A percentile compares a stretch with the other conserved stretches of the same genome.
Evolutionary conservation across 2,113 vertebrate species (phyloP).

Genomic region (Hippolais icterina): DNA sequence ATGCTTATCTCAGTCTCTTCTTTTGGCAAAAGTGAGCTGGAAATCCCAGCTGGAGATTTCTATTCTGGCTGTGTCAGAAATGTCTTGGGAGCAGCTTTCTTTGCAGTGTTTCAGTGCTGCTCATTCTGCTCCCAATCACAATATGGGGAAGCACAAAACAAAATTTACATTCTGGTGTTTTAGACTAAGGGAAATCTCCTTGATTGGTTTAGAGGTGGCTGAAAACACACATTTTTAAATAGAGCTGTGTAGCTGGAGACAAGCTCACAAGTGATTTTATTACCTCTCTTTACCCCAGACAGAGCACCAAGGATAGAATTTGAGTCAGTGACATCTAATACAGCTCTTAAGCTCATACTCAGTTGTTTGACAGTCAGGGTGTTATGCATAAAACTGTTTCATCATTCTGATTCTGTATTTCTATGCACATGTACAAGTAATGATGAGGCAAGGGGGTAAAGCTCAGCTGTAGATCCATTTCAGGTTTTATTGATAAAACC

Average conservation of each 20-base stretch:
- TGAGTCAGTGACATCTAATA: background rate
- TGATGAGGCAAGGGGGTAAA: background rate
- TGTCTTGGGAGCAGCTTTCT: constrained; percentile 26
- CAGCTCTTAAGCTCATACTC: background rate
- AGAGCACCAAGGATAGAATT: background rate
- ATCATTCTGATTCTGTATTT: background rate
- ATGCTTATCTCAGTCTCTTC: constrained; percentile 46
- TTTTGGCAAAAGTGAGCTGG: constrained; percentile 43
- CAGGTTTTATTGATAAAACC: background rate
- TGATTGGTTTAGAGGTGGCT: background rate
- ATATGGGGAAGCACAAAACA: background rate
- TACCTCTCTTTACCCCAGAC: background rate
- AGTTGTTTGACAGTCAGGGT: background rate
- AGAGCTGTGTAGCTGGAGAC: rapidly evolving
- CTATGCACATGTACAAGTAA: background rate
- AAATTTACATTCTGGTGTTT: background rate
- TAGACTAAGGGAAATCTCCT: background rate
- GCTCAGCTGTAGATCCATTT: background rate
- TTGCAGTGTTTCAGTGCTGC: background rate
- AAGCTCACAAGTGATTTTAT: background rate
- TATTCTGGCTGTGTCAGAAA: constrained; percentile 17
- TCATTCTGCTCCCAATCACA: constrained; percentile 11
- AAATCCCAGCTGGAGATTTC: constrained; percentile 43
- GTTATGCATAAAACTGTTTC: background rate
- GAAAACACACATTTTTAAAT: background rate